These are phyloP conservation scores for Bradypodion pumilum DNA, from an alignment of 2,797 vertebrate genomes.

Conservation along the genomic window DNA sequence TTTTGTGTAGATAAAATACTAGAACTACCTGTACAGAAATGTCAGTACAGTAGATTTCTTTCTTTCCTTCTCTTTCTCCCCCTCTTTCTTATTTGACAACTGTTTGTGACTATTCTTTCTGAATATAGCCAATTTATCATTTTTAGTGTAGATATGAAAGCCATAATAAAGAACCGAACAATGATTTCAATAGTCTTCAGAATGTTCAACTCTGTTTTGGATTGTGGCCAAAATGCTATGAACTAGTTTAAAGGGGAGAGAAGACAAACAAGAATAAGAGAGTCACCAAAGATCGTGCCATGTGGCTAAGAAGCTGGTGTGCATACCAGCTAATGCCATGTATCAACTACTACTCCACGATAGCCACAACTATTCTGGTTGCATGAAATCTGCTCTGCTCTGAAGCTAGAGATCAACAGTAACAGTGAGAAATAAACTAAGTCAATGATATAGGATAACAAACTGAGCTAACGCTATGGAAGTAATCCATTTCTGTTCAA, in stretches of 20 bases:
- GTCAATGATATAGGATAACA: too few species aligned
- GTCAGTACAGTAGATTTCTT: constrained; percentile 5
- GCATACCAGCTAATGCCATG: background rate
- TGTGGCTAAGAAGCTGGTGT: background rate
- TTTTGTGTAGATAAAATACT: constrained; percentile 40
- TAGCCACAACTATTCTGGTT: background rate
- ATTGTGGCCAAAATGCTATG: background rate
- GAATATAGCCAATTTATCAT: constrained; percentile 19
- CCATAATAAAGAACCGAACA: background rate
- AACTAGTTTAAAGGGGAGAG: background rate
- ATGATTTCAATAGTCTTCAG: background rate
- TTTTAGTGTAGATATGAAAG: constrained; percentile 9
- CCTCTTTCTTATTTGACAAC: background rate
- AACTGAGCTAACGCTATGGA: too few species aligned
- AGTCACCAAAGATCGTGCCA: background rate
- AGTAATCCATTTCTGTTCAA: too few species aligned
- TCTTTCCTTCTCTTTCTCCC: background rate
- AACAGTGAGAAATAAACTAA: too few species aligned
- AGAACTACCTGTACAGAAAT: background rate
- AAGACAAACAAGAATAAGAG: background rate
- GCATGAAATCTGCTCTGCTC: background rate
- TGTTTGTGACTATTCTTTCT: constrained; percentile 18
- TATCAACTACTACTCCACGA: background rate
- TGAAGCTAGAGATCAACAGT: background rate
- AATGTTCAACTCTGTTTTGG: background rate